Evolutionary conservation across 2,888 invertebrate species (phyloP).

Genomic region (Aethes cnicana): DNA sequence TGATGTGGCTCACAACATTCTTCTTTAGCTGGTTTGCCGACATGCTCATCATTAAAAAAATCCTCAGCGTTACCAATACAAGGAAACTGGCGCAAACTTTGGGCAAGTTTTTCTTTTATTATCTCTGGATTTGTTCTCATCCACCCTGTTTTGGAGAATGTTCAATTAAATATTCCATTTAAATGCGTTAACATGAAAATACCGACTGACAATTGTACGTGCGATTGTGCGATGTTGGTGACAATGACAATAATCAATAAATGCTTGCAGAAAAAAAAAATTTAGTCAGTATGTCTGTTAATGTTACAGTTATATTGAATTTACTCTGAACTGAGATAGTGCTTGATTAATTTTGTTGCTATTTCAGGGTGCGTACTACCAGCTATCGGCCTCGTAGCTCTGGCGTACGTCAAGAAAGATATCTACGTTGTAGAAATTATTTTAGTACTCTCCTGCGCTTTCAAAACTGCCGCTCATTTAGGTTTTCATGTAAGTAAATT

Average conservation of each 20-base stretch:
- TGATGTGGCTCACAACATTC: constrained; percentile 88
- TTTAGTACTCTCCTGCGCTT: constrained; percentile 82
- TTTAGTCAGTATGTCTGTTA: too few relatives aligned
- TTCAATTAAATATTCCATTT: too few relatives aligned
- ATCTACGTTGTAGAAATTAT: constrained; percentile 78
- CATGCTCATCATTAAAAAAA: constrained; percentile 78
- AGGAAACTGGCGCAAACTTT: constrained; percentile 83
- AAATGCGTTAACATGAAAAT: too few relatives aligned
- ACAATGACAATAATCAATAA: too few relatives aligned
- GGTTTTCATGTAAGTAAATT: constrained; percentile 83
- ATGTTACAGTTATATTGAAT: too few relatives aligned
- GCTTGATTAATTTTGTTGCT: too few relatives aligned
- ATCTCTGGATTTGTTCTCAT: neutral
- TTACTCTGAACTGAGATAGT: too few relatives aligned
- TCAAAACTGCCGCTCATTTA: constrained; percentile 83
- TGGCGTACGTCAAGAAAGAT: constrained; percentile 79
- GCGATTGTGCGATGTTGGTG: too few relatives aligned
- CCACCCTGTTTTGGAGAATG: too few relatives aligned
- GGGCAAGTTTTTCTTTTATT: constrained; percentile 49
- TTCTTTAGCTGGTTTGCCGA: constrained; percentile 87
- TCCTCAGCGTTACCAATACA: constrained; percentile 76
- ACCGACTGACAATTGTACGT: too few relatives aligned
- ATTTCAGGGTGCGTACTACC: constrained; percentile 80
- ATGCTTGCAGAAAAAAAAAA: too few relatives aligned
- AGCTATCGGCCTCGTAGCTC: constrained; percentile 77